A percentile compares a stretch with the other conserved stretches of the same genome.
Evolutionary conservation across 2,888 invertebrate genomes (phyloP).

Genomic region (Clunio marinus): DNA sequence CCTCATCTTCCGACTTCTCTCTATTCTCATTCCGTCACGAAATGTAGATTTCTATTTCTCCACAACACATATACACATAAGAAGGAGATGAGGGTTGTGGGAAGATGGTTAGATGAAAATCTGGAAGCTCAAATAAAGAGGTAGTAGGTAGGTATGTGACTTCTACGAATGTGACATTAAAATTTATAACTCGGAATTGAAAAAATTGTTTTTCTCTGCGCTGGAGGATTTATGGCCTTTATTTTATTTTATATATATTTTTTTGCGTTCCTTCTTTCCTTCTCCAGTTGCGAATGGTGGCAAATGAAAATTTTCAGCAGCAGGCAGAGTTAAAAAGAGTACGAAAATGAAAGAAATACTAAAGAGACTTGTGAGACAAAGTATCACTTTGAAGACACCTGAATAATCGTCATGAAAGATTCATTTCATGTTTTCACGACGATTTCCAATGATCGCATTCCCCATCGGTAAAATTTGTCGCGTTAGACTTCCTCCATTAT

Average conservation of each 20-base stretch:
- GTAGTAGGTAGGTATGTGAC: too few relatives aligned
- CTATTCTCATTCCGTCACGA: background rate
- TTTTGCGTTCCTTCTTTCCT: too few relatives aligned
- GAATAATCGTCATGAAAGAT: background rate
- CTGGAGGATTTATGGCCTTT: slow-evolving; percentile 26
- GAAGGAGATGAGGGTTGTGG: background rate
- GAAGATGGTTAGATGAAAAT: background rate
- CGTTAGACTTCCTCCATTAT: background rate
- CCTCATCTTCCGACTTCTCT: background rate
- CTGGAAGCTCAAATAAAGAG: slow-evolving; percentile 19
- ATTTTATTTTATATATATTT: too few relatives aligned
- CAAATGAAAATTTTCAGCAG: too few relatives aligned
- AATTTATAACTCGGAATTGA: slow-evolving; percentile 36
- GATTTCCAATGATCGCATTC: too few relatives aligned
- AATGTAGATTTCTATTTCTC: background rate
- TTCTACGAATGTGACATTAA: slow-evolving; percentile 24
- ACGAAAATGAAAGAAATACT: too few relatives aligned
- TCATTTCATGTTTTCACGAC: background rate
- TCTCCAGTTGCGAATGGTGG: too few relatives aligned
- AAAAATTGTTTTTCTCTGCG: slow-evolving; percentile 4
- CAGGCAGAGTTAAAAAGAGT: too few relatives aligned
- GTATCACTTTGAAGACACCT: background rate
- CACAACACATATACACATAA: background rate
- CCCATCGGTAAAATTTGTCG: background rate
- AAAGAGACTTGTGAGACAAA: too few relatives aligned